These are phyloP conservation scores for Microtus agrestis DNA, from an alignment of 2,797 vertebrate species.

Conservation along the genomic window DNA sequence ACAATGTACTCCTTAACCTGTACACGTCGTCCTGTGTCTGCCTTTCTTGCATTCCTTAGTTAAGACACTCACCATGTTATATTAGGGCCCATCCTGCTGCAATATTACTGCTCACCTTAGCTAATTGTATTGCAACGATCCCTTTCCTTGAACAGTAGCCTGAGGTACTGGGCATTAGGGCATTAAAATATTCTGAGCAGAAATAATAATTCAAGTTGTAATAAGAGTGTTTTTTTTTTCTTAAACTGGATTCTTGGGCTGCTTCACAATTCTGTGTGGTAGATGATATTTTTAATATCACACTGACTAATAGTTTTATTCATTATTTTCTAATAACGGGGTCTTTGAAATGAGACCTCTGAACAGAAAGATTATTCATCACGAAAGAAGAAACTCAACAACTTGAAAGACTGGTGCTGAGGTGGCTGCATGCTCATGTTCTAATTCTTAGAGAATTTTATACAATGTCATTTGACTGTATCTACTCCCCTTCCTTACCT, in stretches of 20 bases:
- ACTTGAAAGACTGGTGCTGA: neutral
- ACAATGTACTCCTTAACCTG: neutral
- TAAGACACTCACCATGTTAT: neutral
- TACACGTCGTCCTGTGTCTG: accelerated
- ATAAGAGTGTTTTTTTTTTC: neutral
- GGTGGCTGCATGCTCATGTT: neutral
- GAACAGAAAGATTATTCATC: neutral
- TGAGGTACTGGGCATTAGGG: neutral
- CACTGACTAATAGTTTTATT: neutral
- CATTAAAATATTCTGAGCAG: neutral
- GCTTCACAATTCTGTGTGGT: neutral
- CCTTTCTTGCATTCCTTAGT: neutral
- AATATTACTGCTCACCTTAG: neutral
- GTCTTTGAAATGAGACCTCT: neutral
- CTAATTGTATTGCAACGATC: neutral
- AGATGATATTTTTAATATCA: neutral
- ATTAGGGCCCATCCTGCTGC: neutral
- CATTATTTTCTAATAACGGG: neutral
- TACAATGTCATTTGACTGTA: neutral
- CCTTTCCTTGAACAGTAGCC: neutral
- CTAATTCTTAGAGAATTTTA: neutral
- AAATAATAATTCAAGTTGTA: neutral
- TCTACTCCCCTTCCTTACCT: neutral
- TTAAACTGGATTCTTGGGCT: neutral
- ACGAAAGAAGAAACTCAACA: neutral